Evolutionary conservation across 2,797 vertebrate species (phyloP).

Genomic region (Gadopsis bispinosus): DNA sequence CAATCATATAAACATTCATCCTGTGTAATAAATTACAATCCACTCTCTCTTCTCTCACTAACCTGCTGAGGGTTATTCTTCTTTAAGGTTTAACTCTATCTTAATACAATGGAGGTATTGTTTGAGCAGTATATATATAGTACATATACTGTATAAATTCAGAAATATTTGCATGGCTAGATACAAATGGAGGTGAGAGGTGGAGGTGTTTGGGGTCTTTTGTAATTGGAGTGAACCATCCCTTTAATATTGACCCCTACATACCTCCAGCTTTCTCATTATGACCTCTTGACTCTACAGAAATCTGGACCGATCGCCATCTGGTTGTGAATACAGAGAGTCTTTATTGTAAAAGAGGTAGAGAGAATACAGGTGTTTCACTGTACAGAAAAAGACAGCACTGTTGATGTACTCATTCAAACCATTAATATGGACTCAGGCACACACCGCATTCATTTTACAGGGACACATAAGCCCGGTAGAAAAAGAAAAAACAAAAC

Average conservation of each 20-base stretch:
- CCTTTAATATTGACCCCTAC: background rate
- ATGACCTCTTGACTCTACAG: background rate
- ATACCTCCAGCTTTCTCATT: background rate
- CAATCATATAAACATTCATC: background rate
- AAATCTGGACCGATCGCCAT: background rate
- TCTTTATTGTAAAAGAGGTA: slow-evolving; percentile 93
- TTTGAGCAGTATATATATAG: too few species aligned
- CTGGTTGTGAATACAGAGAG: slow-evolving; percentile 85
- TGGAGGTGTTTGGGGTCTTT: background rate
- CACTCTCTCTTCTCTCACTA: background rate
- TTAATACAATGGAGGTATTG: too few species aligned
- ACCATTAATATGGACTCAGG: slow-evolving; percentile 76
- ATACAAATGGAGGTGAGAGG: background rate
- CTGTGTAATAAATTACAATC: background rate
- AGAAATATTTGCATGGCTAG: too few species aligned
- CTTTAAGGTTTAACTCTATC: too few species aligned
- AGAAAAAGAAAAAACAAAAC: slow-evolving; percentile 72
- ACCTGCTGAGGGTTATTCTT: background rate
- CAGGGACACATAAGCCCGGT: slow-evolving; percentile 75
- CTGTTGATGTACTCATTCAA: slow-evolving; percentile 86
- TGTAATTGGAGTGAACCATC: background rate
- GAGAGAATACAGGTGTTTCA: slow-evolving; percentile 90
- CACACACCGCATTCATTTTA: slow-evolving; percentile 74
- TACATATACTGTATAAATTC: too few species aligned
- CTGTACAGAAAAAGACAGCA: slow-evolving; percentile 90